Base-by-base conservation (phyloP, 1,140 invertebrate species). In the Calephelis virginiensis region DNA sequence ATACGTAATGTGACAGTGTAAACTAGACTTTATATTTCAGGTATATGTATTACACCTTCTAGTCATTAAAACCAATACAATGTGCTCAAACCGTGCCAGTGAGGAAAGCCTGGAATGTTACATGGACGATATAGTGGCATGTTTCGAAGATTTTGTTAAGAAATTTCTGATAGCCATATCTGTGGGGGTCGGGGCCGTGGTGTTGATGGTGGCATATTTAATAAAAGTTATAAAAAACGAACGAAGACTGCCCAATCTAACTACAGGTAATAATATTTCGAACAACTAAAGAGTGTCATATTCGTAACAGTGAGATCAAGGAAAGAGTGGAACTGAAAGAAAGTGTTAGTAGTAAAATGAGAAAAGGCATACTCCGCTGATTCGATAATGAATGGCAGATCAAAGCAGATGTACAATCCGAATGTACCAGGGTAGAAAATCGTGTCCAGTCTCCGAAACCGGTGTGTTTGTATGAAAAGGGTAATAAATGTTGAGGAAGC, bases 11-110 rank as follows among this genome's bases (percentile, higher is more conserved):
- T 43, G 5, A 9, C 8, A 43, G 40, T 43, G 40, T 43, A 43
- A 43, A 43, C 14, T 9, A 13, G 1, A 8, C 14, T 69, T 70
- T 73, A 69, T 14, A 61, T 78, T 81, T 43, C 71, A 86, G 83
- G 83, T 86, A 82, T 61, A 82, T 88, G 48, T 86, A 88, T 69
- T 86, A 88, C 69, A 80, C 82, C 63, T 81, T 86, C 59, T 86
- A 85, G 77, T 62, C 8, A 65, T 62, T 72, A 45, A 65, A 60
- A 69, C 45, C 71, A 66, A 14, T 47, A 63, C 71, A 80, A 83
- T 82, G 82, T 79, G 76, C 70, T 74, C 81, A 14, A 75, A 76
- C 62, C 48, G 69, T 50, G 70, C 56, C n/a, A 53, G 83, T 6
- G 59, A 72, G 6, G 67, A 80, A 17, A 72, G 61, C 45, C 37